These are phyloP conservation scores for Heliconius sara DNA, from an alignment of 2,888 invertebrate genomes.

Conservation along the genomic window DNA sequence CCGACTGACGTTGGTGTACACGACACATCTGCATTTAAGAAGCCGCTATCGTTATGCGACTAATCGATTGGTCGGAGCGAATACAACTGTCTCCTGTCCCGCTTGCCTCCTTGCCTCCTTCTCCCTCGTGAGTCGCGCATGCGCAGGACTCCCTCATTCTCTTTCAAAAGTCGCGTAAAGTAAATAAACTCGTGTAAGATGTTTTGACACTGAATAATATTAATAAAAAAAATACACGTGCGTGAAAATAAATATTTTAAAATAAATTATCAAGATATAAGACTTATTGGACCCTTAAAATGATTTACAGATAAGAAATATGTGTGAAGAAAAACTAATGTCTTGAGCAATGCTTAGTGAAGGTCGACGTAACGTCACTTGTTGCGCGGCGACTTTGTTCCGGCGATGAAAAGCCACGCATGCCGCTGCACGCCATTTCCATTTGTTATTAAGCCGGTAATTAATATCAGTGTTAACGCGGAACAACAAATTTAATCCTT, in stretches of 20 bases:
- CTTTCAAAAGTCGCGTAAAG: slow-evolving; percentile 80
- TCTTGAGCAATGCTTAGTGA: slow-evolving; percentile 61
- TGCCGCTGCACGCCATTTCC: slow-evolving; percentile 69
- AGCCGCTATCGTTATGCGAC: slow-evolving; percentile 84
- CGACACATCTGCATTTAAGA: slow-evolving; percentile 85
- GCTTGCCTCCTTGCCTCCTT: slow-evolving; percentile 58
- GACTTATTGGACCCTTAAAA: background rate
- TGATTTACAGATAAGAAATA: background rate
- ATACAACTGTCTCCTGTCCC: slow-evolving; percentile 72
- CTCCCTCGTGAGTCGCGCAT: slow-evolving; percentile 73
- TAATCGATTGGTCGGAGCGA: slow-evolving; percentile 84
- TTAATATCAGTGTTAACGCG: slow-evolving; percentile 59
- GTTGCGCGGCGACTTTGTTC: slow-evolving; percentile 79
- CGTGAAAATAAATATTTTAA: no score
- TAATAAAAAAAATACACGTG: slow-evolving; percentile 1
- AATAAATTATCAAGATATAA: background rate
- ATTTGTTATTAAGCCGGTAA: slow-evolving; percentile 68
- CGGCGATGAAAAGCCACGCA: slow-evolving; percentile 78
- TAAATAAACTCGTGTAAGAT: slow-evolving; percentile 80
- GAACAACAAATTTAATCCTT: slow-evolving; percentile 33
- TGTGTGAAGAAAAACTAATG: slow-evolving; percentile 47
- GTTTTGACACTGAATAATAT: slow-evolving; percentile 61
- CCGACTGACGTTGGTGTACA: slow-evolving; percentile 81
- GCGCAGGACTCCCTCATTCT: slow-evolving; percentile 64
- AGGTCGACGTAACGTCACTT: slow-evolving; percentile 70